Evolutionary conservation across 2,888 invertebrate species (phyloP).

Genomic region (Osedax frankpressi): DNA sequence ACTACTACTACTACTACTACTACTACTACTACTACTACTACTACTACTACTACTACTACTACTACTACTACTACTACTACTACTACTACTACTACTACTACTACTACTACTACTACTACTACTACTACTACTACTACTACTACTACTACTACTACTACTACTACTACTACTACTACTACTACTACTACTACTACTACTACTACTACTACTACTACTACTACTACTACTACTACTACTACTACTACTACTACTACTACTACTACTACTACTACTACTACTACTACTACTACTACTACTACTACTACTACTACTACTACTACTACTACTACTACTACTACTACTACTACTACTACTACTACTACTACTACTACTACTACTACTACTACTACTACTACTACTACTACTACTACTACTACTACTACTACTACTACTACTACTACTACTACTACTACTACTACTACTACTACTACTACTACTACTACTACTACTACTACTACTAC

Average conservation of each 20-base stretch:
- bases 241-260: constrained; percentile 9
- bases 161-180: neutral
- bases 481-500: constrained; percentile 8
- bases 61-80: constrained; percentile 1
- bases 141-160: neutral
- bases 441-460: constrained; percentile 4
- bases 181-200: neutral
- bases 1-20: neutral
- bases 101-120: constrained; percentile 12
- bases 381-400: constrained; percentile 15
- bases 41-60: neutral
- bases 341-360: constrained; percentile 7
- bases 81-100: constrained; percentile 9
- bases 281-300: constrained; percentile 14
- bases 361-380: constrained; percentile 12
- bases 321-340: neutral
- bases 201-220: constrained; percentile 12
- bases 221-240: constrained; percentile 14
- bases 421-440: constrained; percentile 1
- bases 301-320: constrained; percentile 9
- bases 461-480: constrained; percentile 1
- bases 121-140: neutral
- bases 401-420: constrained; percentile 7
- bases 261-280: constrained; percentile 13
- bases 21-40: constrained; percentile 14